Base-by-base conservation (phyloP, 2,797 vertebrate genomes). In the Neosalanx taihuensis region DNA sequence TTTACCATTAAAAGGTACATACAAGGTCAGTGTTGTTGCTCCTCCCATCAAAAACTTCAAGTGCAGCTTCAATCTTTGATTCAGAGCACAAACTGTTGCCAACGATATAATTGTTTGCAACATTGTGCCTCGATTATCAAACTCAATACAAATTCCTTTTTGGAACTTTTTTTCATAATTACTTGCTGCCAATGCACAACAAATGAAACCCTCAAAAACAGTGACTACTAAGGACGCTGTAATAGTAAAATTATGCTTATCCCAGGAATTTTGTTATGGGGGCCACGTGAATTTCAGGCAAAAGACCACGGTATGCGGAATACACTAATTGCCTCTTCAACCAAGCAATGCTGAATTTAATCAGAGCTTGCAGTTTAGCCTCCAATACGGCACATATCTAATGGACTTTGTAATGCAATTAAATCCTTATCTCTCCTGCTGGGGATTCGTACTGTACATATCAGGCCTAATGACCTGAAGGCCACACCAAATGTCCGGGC, bases 391-490 rank as follows among this genome's bases (percentile, higher is more conserved):
- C 85, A 77, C 72, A 77, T 89, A 62, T 72, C 57, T 64, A 91
- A 91, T 90, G 89, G 86, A 90, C 81, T 87, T 85, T 20, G 85
- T 90, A 89, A 90, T 91, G 89, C 88, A 89, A 88, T 85, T 84
- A 89, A 90, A 90, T 89, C 84, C 86, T 87, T 88, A 89, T 90
- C 87, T 86, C 80, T 79, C 72, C 80, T 79, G 75, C 82, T 82
- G 73, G 78, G 60, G 7, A 29, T 29, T 26, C 76, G 80, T 84
- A 88, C 88, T 75, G 80, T 84, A 88, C 88, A 87, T 79, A 89
- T 86, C 83, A 83, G 82, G 56, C 78, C 82, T 91, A 92, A 92
- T 91, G 87, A 88, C 73, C 74, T 80, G 79, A 88, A 87, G 82
- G 83, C 87, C 79, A 73, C 81, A 84, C 79, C 64, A 78, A 85